phyloP scores from a whole-genome alignment of 2,888 invertebrate genomes.

The Spatulosminthurus flaviceps region DNA sequence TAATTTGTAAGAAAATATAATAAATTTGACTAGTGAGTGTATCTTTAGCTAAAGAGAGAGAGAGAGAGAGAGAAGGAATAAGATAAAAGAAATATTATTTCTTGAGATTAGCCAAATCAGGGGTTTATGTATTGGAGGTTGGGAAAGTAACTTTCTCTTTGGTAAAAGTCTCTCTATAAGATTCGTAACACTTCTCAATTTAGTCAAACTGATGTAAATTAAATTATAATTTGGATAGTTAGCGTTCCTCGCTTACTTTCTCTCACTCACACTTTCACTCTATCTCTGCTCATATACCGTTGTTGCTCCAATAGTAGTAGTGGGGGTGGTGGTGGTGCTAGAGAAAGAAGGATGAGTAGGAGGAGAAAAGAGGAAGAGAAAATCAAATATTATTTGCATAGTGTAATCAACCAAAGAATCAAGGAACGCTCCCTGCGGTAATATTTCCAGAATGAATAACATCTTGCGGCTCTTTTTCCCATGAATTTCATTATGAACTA shows the following conservation, averaged over 20 bases:
- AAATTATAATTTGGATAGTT: conserved; percentile 10
- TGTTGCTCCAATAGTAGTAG: no score
- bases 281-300: no score
- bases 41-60: no score
- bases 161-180: background rate
- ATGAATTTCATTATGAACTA: conserved; percentile 25
- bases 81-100: conserved; percentile 30
- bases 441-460: conserved; percentile 22
- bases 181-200: conserved; percentile 16
- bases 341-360: background rate
- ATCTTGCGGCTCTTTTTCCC: conserved; percentile 24
- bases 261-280: no score
- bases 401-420: conserved; percentile 25
- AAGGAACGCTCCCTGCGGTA: conserved; percentile 21
- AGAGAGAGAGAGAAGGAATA: background rate
- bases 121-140: background rate
- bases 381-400: conserved; percentile 21
- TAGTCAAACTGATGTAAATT: conserved; percentile 7
- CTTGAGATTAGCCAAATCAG: conserved; percentile 14
- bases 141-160: background rate
- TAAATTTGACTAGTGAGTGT: no score
- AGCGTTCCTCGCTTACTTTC: no score
- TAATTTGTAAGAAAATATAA: no score
- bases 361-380: background rate
- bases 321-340: no score